These are phyloP conservation scores for Trinectes maculatus DNA, from an alignment of 2,113 vertebrate species.

Conservation along the genomic window DNA sequence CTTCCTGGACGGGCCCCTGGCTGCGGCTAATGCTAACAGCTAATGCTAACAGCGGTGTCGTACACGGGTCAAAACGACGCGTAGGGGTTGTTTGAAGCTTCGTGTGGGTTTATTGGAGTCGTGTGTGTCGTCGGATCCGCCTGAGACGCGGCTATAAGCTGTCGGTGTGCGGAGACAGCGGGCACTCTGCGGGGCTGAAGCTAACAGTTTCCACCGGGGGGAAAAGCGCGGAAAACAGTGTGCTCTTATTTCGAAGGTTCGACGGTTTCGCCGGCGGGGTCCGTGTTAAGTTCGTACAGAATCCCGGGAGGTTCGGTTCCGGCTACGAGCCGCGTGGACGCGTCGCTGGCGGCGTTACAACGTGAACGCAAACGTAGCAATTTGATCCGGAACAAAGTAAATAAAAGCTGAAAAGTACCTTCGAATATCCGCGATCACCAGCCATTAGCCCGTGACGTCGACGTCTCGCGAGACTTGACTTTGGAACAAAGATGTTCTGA, in stretches of 20 bases:
- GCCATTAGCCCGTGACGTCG: constrained; percentile 63
- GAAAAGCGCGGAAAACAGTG: constrained; percentile 73
- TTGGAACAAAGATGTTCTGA: neutral
- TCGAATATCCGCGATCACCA: constrained; percentile 68
- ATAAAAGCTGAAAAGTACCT: constrained; percentile 77
- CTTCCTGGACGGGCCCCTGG: constrained; percentile 65
- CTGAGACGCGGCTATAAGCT: accelerated
- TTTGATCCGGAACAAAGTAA: constrained; percentile 27
- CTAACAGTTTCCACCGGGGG: constrained; percentile 28
- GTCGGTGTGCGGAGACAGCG: accelerated
- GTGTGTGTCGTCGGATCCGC: accelerated
- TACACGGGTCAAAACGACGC: neutral
- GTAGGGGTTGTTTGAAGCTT: accelerated
- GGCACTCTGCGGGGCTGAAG: neutral
- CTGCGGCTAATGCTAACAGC: constrained; percentile 64
- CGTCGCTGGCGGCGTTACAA: accelerated
- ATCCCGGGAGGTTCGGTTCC: neutral
- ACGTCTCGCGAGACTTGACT: constrained; percentile 56
- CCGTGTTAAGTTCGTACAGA: constrained; percentile 42
- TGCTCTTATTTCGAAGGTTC: constrained; percentile 82
- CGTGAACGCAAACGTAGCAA: neutral
- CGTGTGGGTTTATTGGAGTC: accelerated
- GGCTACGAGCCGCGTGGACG: accelerated
- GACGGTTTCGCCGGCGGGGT: constrained; percentile 52
- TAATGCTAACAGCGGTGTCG: constrained; percentile 54